Evolutionary conservation across 1,140 invertebrate species (phyloP), one percentile per base, ranked within the genome.

Genomic region (Hylaeus anthracinus): DNA sequence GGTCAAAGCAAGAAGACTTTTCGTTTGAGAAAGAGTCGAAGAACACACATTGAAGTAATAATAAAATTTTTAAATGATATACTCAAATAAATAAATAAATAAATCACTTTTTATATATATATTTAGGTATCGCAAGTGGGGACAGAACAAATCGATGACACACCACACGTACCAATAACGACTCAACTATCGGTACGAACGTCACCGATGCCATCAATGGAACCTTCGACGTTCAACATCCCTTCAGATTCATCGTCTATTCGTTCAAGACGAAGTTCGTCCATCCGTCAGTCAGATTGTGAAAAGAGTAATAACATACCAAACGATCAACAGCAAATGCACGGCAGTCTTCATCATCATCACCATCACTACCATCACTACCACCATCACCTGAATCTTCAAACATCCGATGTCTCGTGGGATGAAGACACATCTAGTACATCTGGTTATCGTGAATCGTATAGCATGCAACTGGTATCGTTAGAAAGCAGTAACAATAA

Each of bases 1-100:
- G 98, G 97, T 37, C 98, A 98, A 91, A 98, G 98, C 90, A 95
- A 98, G 82, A 98, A 98, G 94, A 99, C 98, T 1, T 99, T 99
- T 93, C 95, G 98, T 78, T 95, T 98, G 69, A 94, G 97, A 87
- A 97, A 97, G 92, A 97, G 97, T 92, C 94, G 97, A 84, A 95
- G 94, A 88, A 90, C 93, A 63, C 94, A 93, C 69, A 86, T 93
- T 78, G 94, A 94, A 89, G 94, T 94, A 75, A 79, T 51, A 3
- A 39, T 8, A 41, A 26, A 26, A 26, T 26, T 26, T 26, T 26
- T 26, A 26, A 26, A 26, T 26, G 26, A 26, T 26, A 26, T 26
- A 26, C 26, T 26, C 26, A 26, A 26, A 26, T 26, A 26, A 26
- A 26, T 26, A 26, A 26, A 26, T 26, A 26, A 26, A 26, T 26